Evolutionary conservation across 1,140 invertebrate species (phyloP).

Genomic region (Saccostrea cuccullata): DNA sequence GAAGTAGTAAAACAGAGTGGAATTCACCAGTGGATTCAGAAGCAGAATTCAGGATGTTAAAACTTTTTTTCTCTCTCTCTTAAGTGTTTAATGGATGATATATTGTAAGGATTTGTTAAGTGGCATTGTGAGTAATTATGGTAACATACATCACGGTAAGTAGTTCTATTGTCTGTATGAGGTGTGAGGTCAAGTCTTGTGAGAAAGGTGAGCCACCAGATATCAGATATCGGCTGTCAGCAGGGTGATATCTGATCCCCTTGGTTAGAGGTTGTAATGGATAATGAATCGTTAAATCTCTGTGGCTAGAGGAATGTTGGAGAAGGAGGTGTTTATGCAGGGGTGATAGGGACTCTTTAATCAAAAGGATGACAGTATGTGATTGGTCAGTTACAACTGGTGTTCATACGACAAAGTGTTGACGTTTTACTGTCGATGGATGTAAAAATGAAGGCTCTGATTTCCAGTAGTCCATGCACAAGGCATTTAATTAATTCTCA

Average conservation of each 20-base stretch:
- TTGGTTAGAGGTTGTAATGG: neutral
- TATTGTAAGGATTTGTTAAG: conserved; percentile 15
- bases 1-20: conserved; percentile 13
- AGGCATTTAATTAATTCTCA: neutral
- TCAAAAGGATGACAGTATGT: neutral
- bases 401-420: neutral
- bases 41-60: neutral
- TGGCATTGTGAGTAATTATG: conserved; percentile 18
- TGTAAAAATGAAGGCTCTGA: neutral
- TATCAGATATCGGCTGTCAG: conserved; percentile 34
- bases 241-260: conserved; percentile 22
- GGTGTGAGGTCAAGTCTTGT: conserved; percentile 17
- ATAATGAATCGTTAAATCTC: conserved; percentile 22
- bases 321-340: neutral
- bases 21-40: conserved; percentile 14
- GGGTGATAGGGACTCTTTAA: neutral
- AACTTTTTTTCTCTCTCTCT: neutral
- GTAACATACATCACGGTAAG: conserved; percentile 23
- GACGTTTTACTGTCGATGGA: neutral
- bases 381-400: neutral
- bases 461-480: neutral
- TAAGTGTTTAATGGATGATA: conserved; percentile 14
- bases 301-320: neutral
- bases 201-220: conserved; percentile 13
- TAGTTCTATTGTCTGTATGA: conserved; percentile 18